Evolutionary conservation across 35 echinoderm and acorn worm genomes (phyloP).

Genomic region (Apostichopus parvimensis): DNA sequence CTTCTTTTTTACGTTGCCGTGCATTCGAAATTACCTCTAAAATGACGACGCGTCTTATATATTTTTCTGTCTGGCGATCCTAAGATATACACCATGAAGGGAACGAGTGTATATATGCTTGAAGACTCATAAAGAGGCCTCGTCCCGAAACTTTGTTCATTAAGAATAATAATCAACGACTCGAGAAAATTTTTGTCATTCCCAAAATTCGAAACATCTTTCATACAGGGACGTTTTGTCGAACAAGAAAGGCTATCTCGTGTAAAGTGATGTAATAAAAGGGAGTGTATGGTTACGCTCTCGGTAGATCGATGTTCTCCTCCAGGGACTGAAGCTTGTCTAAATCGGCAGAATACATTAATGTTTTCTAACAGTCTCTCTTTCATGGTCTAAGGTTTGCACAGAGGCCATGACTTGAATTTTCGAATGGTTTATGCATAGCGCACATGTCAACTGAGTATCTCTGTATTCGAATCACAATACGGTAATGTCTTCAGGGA

Average conservation of each 20-base stretch:
- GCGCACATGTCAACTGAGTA: background rate
- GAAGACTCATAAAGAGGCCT: background rate
- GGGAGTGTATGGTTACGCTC: constrained; percentile 15
- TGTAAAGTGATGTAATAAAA: constrained; percentile 1
- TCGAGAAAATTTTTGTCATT: background rate
- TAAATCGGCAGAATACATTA: constrained; percentile 34
- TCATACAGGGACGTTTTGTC: constrained; percentile 19
- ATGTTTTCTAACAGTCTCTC: constrained; percentile 1
- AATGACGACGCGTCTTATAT: constrained; percentile 5
- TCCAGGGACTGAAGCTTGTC: background rate
- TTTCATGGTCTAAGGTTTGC: background rate
- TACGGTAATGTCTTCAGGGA: no score
- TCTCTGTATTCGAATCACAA: no score
- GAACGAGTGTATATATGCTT: no score
- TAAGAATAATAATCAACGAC: constrained; percentile 6
- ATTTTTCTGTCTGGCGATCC: background rate
- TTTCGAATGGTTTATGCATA: background rate
- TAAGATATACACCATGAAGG: no score
- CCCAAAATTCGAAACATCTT: constrained; percentile 3
- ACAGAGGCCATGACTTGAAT: background rate
- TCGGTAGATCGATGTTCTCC: background rate
- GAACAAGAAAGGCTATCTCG: background rate
- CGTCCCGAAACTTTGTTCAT: constrained; percentile 7
- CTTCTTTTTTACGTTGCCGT: background rate
- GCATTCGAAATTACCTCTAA: background rate